Evolutionary conservation across 2,113 vertebrate species (phyloP), one percentile per base, ranked within the genome.

Genomic region (Spea multiplicata): DNA sequence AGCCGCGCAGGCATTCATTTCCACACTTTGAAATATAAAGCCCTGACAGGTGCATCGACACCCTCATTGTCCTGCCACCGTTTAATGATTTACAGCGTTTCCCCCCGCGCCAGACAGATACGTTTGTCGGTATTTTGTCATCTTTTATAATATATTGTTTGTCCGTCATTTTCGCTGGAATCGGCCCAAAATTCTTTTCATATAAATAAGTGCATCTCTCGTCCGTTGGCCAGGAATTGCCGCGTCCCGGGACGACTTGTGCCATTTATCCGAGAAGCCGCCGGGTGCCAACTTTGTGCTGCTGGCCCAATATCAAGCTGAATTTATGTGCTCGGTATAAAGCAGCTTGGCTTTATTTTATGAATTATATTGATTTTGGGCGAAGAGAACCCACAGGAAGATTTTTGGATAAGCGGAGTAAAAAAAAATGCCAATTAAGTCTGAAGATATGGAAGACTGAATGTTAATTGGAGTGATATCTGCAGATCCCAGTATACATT

Each of bases 101-200:
- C 64, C 65, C 71, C 76, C 53, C 65, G 75, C 30, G 53, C 45
- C 68, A 53, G 68, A 78, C 44, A 72, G 68, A 71, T 72, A n/a
- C 66, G 68, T 78, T 16, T 72, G 76, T 78, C 69, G 53, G 48
- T 72, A 53, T 49, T 53, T 66, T 78, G 69, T 78, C 69, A 72
- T 72, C 49, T n/a, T 59, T 17, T 46, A 45, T 78, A 66, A 78
- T 72, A 78, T 71, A 78, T 30, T 30, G 30, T 30, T 30, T 77
- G 13, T n/a, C 76, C 47, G 13, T 78, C 69, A 66, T 78, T 78
- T 72, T 72, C 46, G 61, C 49, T 78, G 76, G 76, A 78, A 66
- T 10, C 66, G 0, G 66, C 61, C 72, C 76, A 78, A 72, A 46
- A 72, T 78, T 78, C 68, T 69, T 78, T 78, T 78, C 76, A 78